These are phyloP conservation scores for Numida meleagris DNA, from an alignment of 2,113 vertebrate species.

Conservation along the genomic window DNA sequence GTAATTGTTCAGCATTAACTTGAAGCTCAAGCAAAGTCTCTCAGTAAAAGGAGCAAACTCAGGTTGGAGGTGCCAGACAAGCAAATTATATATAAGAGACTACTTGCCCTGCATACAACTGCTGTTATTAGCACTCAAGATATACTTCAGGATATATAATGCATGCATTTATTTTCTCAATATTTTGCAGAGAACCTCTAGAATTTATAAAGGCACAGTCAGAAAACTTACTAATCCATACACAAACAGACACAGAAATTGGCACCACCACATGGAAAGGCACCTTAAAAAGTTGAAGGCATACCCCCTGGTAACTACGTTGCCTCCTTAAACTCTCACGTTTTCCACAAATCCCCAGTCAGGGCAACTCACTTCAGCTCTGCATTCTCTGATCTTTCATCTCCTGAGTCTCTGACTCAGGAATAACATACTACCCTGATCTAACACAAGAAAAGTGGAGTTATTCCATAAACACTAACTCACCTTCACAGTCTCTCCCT, in stretches of 20 bases:
- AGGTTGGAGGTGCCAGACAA: neutral
- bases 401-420: neutral
- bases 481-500: neutral
- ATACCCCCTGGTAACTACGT: fast-evolving
- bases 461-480: neutral
- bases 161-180: neutral
- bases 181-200: neutral
- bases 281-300: neutral
- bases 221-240: neutral
- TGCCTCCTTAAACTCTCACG: neutral
- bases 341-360: neutral
- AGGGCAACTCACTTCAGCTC: neutral
- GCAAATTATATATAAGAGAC: neutral
- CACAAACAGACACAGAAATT: neutral
- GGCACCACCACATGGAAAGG: fast-evolving
- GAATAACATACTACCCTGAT: neutral
- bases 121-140: neutral
- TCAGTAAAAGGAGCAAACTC: neutral
- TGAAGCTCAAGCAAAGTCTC: neutral
- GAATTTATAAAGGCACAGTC: neutral
- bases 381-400: neutral
- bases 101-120: neutral
- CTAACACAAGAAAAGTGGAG: neutral
- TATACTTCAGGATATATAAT: fast-evolving
- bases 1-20: neutral